Base-by-base conservation (phyloP, 2,797 vertebrate genomes). In the Rhabdomys pumilio region DNA sequence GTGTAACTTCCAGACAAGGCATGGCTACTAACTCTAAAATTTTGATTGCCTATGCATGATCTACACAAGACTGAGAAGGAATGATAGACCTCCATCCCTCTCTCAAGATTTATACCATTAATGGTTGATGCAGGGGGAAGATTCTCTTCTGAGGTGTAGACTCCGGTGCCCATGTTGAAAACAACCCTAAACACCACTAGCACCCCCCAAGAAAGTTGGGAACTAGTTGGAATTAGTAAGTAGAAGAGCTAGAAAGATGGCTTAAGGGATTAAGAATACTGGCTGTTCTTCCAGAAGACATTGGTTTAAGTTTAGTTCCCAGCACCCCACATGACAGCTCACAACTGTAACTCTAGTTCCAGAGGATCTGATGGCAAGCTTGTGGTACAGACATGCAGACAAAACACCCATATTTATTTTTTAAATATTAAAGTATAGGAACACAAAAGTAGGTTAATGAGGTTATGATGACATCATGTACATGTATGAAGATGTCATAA, bases 401-500 rank as follows among this genome's bases (percentile, higher is more conserved):
- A 47, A 85, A 67, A 85, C 31, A 85, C 47, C 63, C 19, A 67
- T 50, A 67, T 67, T n/a, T 85, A 67, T n/a, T 67, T 65, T 50
- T 83, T 85, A 67, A 50, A 85, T 47, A 85, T 65, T 41, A 22
- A 73, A 69, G 47, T 86, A 47, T 14, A 69, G 63, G 20, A 14
- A 47, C 44, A 73, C 26, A 88, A 53, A 87, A 75, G 53, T n/a
- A 26, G 50, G 65, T 50, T 38, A 88, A 88, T 44, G 50, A 15
- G 29, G 31, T 86, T 69, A 88, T 75, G 34, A 85, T 47, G 31
- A 73, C 34, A 88, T 73, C 26, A 59, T 59, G 8, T 41, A 57
- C 86, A 75, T 88, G 26, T 75, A 75, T 75, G 53, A 75, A 75
- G 31, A 88, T 75, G 55, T 72, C 84, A 69, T 29, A 87, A 57